phyloP scores from a whole-genome alignment of 2,888 invertebrate genomes.

The Pelosia muscerda region DNA sequence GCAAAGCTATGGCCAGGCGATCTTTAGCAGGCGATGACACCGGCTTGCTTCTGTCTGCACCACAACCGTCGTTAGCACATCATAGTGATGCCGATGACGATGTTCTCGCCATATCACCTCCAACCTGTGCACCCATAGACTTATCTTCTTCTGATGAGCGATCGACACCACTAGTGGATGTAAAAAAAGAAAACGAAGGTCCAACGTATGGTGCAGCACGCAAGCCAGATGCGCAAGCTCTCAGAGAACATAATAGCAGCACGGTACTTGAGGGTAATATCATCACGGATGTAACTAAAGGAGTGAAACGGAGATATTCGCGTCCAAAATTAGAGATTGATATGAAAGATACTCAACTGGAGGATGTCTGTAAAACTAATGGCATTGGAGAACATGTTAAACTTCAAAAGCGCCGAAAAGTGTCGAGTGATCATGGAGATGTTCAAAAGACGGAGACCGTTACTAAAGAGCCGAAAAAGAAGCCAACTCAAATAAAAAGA shows the following conservation, averaged over 20 bases:
- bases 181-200: slow-evolving; percentile 83
- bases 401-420: slow-evolving; percentile 84
- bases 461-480: slow-evolving; percentile 73
- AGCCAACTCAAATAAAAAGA: slow-evolving; percentile 64
- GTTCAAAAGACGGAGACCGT: slow-evolving; percentile 64
- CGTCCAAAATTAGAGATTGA: slow-evolving; percentile 82
- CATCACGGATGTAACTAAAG: slow-evolving; percentile 67
- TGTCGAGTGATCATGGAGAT: slow-evolving; percentile 77
- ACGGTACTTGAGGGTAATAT: slow-evolving; percentile 61
- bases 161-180: slow-evolving; percentile 78
- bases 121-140: slow-evolving; percentile 79
- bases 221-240: slow-evolving; percentile 79
- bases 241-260: slow-evolving; percentile 74
- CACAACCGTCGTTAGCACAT: slow-evolving; percentile 66
- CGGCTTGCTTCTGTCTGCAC: slow-evolving; percentile 76
- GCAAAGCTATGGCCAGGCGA: slow-evolving; percentile 90
- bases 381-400: slow-evolving; percentile 86
- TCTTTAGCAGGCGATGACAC: slow-evolving; percentile 86
- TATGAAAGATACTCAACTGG: slow-evolving; percentile 81
- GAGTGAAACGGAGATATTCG: slow-evolving; percentile 79
- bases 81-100: slow-evolving; percentile 85
- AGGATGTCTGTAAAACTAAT: slow-evolving; percentile 79
- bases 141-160: slow-evolving; percentile 83
- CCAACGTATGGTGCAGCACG: slow-evolving; percentile 72
- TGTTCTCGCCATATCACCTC: slow-evolving; percentile 82